Base-by-base conservation (phyloP, 2,888 invertebrate species). In the Meandrusa payeni region DNA sequence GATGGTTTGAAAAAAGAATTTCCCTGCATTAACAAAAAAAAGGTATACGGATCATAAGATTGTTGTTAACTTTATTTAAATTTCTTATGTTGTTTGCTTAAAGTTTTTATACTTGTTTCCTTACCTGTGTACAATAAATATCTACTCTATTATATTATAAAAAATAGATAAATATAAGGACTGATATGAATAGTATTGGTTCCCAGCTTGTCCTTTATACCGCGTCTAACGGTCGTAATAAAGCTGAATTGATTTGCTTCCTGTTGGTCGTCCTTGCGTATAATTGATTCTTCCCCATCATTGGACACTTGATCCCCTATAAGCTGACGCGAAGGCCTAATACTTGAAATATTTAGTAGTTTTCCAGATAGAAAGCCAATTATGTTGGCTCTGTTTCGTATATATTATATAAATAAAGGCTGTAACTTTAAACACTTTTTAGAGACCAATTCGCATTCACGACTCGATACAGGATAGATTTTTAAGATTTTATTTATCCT, bases 211-310 rank as follows among this genome's bases (percentile, higher is more conserved):
- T 48, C 17, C 19, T 62, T 65, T 64, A 45, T 2, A 44, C 57
- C 62, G 50, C 29, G 43, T 33, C 46, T 42, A 48, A 43, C 55
- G 67, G 61, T 69, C 67, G 66, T 74, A 80, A 82, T 83, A 81
- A 82, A 78, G 73, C 78, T 66, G 72, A 81, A 82, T 79, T 75
- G 81, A 83, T 80, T 80, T 72, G 64, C 67, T 79, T 74, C 77
- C 76, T 76, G 78, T 80, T 74, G 74, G 76, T 73, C 80, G 68
- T 55, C 76, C 79, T 85, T 74, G 80, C 85, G 83, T 81, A 81
- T 85, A 86, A 86, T 86, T 85, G 85, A 82, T 80, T 85, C 80
- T 83, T 83, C 82, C 77, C 71, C 76, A 72, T 78, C 82, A 85
- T 83, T 83, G 80, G 69, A 57, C 70, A 61, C 62, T 59, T 52